Evolutionary conservation across 1,140 invertebrate genomes (phyloP).

Genomic region (Trinorchestia longiramus): DNA sequence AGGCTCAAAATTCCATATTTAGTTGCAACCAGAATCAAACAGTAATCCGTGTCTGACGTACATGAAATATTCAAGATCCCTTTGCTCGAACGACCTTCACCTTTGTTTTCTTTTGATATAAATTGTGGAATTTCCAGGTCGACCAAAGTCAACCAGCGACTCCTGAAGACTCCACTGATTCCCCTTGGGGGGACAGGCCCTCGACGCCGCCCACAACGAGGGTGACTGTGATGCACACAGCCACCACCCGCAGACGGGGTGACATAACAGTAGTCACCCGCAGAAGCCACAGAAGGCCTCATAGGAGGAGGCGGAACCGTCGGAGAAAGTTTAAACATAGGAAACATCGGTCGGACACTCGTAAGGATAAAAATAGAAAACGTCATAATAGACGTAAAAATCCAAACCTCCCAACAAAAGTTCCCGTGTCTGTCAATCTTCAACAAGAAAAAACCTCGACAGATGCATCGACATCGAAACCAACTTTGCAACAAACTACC

Average conservation of each 20-base stretch:
- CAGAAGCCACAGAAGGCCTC: neutral
- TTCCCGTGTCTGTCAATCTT: neutral
- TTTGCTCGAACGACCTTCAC: neutral
- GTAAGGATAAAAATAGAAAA: neutral
- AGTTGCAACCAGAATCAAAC: neutral
- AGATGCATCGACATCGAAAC: neutral
- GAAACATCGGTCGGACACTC: neutral
- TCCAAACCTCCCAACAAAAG: conserved; percentile 18
- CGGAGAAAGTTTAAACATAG: neutral
- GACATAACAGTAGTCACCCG: conserved; percentile 27
- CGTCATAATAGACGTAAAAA: neutral
- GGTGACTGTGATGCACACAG: neutral
- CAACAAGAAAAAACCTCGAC: neutral
- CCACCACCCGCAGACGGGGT: conserved; percentile 11
- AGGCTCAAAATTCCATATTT: neutral
- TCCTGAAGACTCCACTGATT: neutral
- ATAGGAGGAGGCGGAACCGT: neutral
- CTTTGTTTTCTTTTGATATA: neutral
- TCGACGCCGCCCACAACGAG: neutral
- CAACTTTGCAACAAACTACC: neutral
- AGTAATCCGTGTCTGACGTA: neutral
- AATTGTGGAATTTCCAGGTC: neutral
- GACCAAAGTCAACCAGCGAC: neutral
- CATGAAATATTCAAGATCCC: neutral
- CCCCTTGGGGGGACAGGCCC: neutral